Percentiles rank a stretch among this genome's conserved stretches.
Evolutionary conservation across 2,888 invertebrate genomes (phyloP).

Genomic region (Scotopteryx bipunctaria): DNA sequence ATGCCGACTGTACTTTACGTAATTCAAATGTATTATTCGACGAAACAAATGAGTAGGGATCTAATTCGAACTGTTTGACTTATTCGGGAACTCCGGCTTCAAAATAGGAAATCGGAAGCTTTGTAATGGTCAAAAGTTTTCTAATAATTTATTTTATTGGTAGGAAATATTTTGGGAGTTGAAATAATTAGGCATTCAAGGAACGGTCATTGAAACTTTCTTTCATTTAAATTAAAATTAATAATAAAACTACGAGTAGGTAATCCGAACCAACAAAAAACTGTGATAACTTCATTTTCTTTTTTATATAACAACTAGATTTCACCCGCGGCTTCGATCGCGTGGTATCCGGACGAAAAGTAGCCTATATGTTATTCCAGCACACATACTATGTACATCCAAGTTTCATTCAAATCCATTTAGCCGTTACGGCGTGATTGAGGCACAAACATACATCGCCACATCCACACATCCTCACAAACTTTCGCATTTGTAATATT

Average conservation of each 20-base stretch:
- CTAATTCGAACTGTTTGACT: slow-evolving; percentile 6
- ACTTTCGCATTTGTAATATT: background rate
- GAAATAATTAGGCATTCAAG: background rate
- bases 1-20: background rate
- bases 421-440: no score
- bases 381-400: no score
- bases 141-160: slow-evolving; percentile 11
- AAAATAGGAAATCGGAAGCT: slow-evolving; percentile 3
- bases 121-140: slow-evolving; percentile 9
- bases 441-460: no score
- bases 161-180: background rate
- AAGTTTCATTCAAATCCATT: no score
- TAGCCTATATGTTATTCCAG: no score
- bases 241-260: no score
- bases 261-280: no score
- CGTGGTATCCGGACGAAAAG: no score
- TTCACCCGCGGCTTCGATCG: no score
- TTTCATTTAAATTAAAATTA: no score
- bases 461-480: background rate
- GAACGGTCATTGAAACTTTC: background rate
- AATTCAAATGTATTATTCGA: slow-evolving; percentile 8
- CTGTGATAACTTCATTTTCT: no score
- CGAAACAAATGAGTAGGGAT: slow-evolving; percentile 11
- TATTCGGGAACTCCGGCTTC: slow-evolving; percentile 4
- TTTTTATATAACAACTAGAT: no score